phyloP scores from a whole-genome alignment of 2,888 invertebrate genomes.

The Amblyteles armatorius region DNA sequence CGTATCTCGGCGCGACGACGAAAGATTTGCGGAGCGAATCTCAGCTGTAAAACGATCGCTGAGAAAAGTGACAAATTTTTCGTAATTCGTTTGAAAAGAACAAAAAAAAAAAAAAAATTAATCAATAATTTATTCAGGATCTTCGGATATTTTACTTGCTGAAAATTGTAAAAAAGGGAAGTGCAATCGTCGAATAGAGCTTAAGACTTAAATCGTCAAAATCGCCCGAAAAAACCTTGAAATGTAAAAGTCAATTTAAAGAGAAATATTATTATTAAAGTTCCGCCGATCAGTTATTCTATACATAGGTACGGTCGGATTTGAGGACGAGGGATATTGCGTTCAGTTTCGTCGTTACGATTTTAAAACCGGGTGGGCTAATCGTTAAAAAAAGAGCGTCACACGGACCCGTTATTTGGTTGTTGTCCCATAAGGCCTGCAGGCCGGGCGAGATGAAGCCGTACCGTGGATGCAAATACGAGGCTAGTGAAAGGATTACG shows the following conservation, averaged over 20 bases:
- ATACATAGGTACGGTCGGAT: not conserved
- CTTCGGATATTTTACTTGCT: too few species aligned
- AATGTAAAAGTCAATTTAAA: not conserved
- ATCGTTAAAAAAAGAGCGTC: slow-evolving; percentile 60
- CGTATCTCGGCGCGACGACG: not conserved
- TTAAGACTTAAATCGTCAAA: not conserved
- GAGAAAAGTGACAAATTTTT: too few species aligned
- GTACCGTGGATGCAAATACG: slow-evolving; percentile 68
- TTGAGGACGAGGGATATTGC: not conserved
- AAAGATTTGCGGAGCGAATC: not conserved
- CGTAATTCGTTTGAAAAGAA: too few species aligned
- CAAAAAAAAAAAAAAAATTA: too few species aligned
- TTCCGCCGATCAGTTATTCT: not conserved
- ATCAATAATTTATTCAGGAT: too few species aligned
- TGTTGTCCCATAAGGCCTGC: slow-evolving; percentile 12
- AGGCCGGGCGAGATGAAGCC: slow-evolving; percentile 27
- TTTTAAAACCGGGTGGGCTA: slow-evolving; percentile 51
- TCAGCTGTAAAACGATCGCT: too few species aligned
- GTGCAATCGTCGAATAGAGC: not conserved
- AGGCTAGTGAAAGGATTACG: slow-evolving; percentile 68
- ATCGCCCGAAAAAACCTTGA: not conserved
- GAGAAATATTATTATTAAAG: not conserved
- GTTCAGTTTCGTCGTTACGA: slow-evolving; percentile 20
- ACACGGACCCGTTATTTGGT: slow-evolving; percentile 29
- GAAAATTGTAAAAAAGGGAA: not conserved